Evolutionary conservation across 2,888 invertebrate genomes (phyloP), one percentile per base, ranked within the genome.

Genomic region (Andrena fulva): DNA sequence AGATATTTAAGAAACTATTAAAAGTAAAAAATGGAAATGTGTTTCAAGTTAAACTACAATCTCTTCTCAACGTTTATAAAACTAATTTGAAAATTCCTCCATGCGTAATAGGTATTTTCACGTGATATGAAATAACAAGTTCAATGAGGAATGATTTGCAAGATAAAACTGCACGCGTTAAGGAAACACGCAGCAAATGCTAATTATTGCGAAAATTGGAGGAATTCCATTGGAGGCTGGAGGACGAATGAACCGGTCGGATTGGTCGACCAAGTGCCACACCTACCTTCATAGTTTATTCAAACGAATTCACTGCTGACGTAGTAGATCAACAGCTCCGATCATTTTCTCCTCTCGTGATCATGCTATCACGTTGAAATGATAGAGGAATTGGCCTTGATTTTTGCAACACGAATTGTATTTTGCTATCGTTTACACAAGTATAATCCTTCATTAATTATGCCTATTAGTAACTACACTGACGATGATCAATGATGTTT

Each of bases 241-340:
- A 91, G 91, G 90, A 90, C 91, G 86, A 91, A 89, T 77, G 90
- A 90, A 92, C 90, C 91, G 90, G 91, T 93, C 91, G 85, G 90
- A 93, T 94, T 93, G 93, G 93, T 92, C 91, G 85, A 88, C 90
- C 77, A 84, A 85, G 87, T 88, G 91, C 93, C 93, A 93, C 93
- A 92, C 93, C 93, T 93, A 91, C 91, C 89, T 91, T 84, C 69
- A 84, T 92, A 91, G 92, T 92, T 91, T 90, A 91, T 82, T 82
- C 80, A 86, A 82, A 81, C 73, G 35, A 80, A 84, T 80, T 85
- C 70, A 63, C 52, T 79, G 81, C 69, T 87, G 78, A 75, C 84
- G 80, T 86, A 42, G 42, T 42, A 84, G 83, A 64, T 24, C 35
- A 54, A 59, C n/a, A 12, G 54, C 75, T 24, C 50, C 50, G 68